These are phyloP conservation scores for Todiramphus saurophagus DNA, from an alignment of 2,113 vertebrate species.

Conservation along the genomic window DNA sequence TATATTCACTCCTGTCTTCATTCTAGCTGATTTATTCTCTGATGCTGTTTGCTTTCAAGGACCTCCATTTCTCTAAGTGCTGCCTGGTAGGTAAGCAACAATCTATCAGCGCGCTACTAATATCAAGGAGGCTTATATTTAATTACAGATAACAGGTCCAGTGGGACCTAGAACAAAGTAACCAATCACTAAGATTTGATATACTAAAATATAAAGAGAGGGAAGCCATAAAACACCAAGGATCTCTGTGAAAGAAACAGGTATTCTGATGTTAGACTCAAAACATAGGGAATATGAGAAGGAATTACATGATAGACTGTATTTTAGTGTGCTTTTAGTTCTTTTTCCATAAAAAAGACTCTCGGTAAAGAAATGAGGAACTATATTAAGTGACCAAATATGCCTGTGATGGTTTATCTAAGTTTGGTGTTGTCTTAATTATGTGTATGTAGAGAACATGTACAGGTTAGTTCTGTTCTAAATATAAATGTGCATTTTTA, in stretches of 20 bases:
- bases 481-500: not conserved
- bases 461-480: not conserved
- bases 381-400: not conserved
- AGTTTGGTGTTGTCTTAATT: not conserved
- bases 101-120: constrained; percentile 49
- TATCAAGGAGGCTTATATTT: constrained; percentile 65
- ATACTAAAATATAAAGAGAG: constrained; percentile 18
- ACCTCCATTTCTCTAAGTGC: constrained; percentile 70
- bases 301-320: not conserved
- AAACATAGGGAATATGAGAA: not conserved
- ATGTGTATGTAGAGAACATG: not conserved
- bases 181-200: constrained; percentile 20
- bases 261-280: not conserved
- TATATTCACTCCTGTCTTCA: constrained; percentile 56
- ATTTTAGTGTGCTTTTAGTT: not conserved
- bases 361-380: not conserved
- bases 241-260: not conserved
- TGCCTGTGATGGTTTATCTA: not conserved
- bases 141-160: constrained; percentile 61
- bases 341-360: not conserved
- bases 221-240: not conserved
- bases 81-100: constrained; percentile 49
- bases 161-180: constrained; percentile 44
- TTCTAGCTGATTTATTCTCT: constrained; percentile 66
- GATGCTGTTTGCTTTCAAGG: constrained; percentile 55